Base-by-base conservation (phyloP, 2,797 vertebrate genomes). In the Danio kyathit region DNA sequence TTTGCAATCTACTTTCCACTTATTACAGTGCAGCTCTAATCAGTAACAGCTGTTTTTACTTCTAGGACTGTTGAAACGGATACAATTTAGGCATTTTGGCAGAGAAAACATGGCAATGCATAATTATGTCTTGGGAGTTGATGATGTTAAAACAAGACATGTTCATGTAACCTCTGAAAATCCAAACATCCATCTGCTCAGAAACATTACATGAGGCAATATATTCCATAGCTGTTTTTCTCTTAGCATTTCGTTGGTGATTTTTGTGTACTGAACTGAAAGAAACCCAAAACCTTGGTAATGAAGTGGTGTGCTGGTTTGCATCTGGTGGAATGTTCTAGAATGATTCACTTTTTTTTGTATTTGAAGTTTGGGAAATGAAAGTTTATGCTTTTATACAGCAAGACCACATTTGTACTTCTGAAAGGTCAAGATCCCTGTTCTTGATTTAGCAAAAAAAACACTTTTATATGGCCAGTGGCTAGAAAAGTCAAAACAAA, bases 101-200 rank as follows among this genome's bases (percentile, higher is more conserved):
- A n/a, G 51, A n/a, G 52, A 13, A 48, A 19, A 48, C 19, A 56
- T 21, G 56, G 9, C 41, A 63, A 74, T 40, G 21, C 21, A 17
- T 16, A 76, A 66, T 44, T 46, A 10, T 76, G 75, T 76, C 61
- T 44, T n/a, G 21, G 51, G 63, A 56, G 51, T 13, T 66, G 14
- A 76, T 52, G 46, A 51, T 72, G 38, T 72, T 43, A 72, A 76
- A 76, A 38, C 40, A 77, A 77, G 41, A 67, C 75, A 40, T 38
- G 19, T 63, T 75, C 5, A 54, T 54, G 48, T 54, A 54, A 41
- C 59, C 59, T 64, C 51, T 54, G 6, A 66, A 76, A 67, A 77
- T 38, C 40, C 56, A 19, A 38, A 21, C 14, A 57, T 52, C 52
- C 66, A 56, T 71, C 69, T 54, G 38, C 4, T n/a, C 40, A 19